Percentiles rank a stretch among this genome's conserved stretches.
Evolutionary conservation across 2,113 vertebrate genomes (phyloP).

Genomic region (Tor tambroides): DNA sequence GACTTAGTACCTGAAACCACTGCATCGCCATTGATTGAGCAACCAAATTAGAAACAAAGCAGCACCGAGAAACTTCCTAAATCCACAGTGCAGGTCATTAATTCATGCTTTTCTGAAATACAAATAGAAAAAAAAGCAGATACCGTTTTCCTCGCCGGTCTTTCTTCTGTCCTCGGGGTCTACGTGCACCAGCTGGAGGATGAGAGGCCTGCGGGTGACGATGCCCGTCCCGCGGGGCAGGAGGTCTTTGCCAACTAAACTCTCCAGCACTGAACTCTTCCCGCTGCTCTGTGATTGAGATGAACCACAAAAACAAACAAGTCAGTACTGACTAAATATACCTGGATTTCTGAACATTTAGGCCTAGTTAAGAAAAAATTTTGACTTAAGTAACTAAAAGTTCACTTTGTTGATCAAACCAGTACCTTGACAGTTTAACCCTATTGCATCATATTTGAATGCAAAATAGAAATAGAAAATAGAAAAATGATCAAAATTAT

Average conservation of each 20-base stretch:
- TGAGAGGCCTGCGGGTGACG: conserved; percentile 94
- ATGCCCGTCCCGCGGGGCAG: conserved; percentile 95
- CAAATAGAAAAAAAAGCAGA: neutral
- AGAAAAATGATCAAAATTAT: too few relatives aligned
- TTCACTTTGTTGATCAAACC: neutral
- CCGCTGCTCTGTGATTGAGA: conserved; percentile 91
- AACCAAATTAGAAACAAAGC: neutral
- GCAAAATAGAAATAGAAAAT: too few relatives aligned
- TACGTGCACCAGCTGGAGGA: conserved; percentile 94
- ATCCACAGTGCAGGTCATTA: neutral
- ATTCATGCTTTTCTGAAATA: neutral
- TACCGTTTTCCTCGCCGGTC: conserved; percentile 94
- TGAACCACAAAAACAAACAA: conserved; percentile 3
- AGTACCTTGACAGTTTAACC: conserved; percentile 27
- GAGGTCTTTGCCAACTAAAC: conserved; percentile 92
- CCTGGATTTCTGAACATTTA: neutral
- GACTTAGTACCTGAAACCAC: neutral
- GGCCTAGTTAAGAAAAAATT: neutral
- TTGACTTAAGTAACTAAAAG: neutral
- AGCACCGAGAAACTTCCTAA: neutral
- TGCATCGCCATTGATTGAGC: neutral
- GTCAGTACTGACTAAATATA: neutral
- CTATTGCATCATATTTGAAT: neutral
- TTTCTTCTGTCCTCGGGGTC: conserved; percentile 89
- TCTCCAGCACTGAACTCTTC: conserved; percentile 98